Evolutionary conservation across 1,140 invertebrate species (phyloP).

Genomic region (Pteromalus puparum): DNA sequence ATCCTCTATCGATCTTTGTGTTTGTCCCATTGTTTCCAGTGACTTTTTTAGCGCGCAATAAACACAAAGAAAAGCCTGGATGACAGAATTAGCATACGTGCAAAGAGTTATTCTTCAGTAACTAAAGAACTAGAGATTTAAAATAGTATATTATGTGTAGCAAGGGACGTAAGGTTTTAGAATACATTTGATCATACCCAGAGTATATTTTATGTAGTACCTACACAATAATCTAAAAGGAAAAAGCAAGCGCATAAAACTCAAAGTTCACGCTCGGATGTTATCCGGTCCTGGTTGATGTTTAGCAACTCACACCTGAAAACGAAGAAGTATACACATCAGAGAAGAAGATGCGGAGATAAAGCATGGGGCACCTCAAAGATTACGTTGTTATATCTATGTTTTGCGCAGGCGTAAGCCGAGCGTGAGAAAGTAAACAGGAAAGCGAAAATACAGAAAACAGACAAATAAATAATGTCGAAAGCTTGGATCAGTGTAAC

Average conservation of each 20-base stretch:
- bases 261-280: too few relatives aligned
- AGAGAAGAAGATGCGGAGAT: neutral
- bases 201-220: too few relatives aligned
- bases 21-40: neutral
- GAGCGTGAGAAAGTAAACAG: conserved; percentile 36
- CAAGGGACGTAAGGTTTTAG: too few relatives aligned
- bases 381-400: neutral
- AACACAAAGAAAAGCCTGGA: neutral
- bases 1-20: neutral
- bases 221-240: too few relatives aligned
- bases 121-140: too few relatives aligned
- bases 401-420: neutral
- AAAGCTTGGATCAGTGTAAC: too few relatives aligned
- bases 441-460: conserved; percentile 1
- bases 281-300: neutral
- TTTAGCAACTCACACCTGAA: neutral
- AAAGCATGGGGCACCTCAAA: neutral
- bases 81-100: too few relatives aligned
- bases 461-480: neutral
- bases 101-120: too few relatives aligned
- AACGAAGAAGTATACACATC: neutral
- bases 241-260: too few relatives aligned
- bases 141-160: too few relatives aligned
- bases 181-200: too few relatives aligned
- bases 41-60: neutral